Conservation (phyloP, 2,113 vertebrate genomes). For the Leucopternis melanops region DNA sequence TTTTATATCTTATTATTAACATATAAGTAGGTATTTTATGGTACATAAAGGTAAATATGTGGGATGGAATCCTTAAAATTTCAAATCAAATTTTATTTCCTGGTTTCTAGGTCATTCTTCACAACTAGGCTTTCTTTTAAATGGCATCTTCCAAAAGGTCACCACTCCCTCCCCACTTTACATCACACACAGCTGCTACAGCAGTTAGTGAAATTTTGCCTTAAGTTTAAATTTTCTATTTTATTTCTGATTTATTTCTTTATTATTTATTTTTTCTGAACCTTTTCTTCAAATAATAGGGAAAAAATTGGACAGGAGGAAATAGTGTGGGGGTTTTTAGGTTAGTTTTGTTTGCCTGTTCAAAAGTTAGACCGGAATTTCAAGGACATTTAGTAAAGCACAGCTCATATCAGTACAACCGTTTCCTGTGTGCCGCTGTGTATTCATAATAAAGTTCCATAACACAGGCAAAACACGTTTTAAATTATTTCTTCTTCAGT, state of each 20-base stretch:
- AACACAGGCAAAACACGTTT: not conserved
- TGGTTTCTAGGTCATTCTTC: not conserved
- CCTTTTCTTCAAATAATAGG: not conserved
- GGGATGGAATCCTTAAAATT: not conserved
- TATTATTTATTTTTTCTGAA: not conserved
- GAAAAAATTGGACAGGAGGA: not conserved
- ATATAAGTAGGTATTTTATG: not conserved
- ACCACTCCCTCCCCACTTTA: not conserved
- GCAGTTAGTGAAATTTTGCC: not conserved
- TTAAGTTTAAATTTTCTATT: not conserved
- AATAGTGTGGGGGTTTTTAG: fast-evolving
- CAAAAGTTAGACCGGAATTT: not conserved
- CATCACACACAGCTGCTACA: not conserved
- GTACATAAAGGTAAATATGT: not conserved
- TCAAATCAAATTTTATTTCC: not conserved
- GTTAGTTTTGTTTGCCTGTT: not conserved
- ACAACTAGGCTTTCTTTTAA: not conserved
- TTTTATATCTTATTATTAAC: not conserved
- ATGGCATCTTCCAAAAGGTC: not conserved
- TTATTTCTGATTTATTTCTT: not conserved
- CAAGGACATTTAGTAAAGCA: not conserved
- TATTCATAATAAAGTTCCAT: not conserved
- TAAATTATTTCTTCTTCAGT: not conserved
- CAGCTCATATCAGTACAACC: not conserved
- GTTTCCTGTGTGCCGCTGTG: not conserved